Percentiles rank a stretch among this genome's conserved stretches.
Evolutionary conservation across 2,113 vertebrate genomes (phyloP).

Genomic region (Nibea albiflora): DNA sequence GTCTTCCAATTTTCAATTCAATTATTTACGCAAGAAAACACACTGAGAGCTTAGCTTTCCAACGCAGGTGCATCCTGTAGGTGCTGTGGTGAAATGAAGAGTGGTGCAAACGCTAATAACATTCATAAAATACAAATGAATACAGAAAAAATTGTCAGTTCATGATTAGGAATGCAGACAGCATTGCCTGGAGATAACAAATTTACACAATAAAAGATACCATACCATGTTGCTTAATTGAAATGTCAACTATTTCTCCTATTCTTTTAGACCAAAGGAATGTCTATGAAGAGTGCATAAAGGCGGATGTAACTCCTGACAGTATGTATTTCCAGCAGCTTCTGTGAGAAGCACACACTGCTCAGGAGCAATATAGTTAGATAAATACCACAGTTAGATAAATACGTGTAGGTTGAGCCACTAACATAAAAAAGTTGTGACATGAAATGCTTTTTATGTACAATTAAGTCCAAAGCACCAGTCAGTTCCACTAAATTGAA

Average conservation of each 20-base stretch:
- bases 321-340: slow-evolving; percentile 28
- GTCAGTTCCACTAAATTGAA: slow-evolving; percentile 45
- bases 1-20: slow-evolving; percentile 58
- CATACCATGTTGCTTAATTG: neutral
- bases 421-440: slow-evolving; percentile 25
- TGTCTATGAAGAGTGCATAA: slow-evolving; percentile 16
- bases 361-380: slow-evolving; percentile 5
- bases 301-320: slow-evolving; percentile 16
- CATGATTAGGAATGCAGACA: neutral
- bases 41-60: slow-evolving; percentile 10
- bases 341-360: neutral
- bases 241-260: slow-evolving; percentile 23
- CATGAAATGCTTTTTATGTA: slow-evolving; percentile 26
- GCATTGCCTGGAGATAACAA: slow-evolving; percentile 1
- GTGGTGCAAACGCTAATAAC: slow-evolving; percentile 33
- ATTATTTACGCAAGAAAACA: slow-evolving; percentile 56
- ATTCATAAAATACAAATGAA: slow-evolving; percentile 37
- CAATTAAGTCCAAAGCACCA: slow-evolving; percentile 39
- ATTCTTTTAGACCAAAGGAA: slow-evolving; percentile 24
- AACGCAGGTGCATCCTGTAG: slow-evolving; percentile 38
- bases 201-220: neutral
- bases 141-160: slow-evolving; percentile 7
- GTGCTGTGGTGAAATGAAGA: slow-evolving; percentile 8
- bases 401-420: slow-evolving; percentile 21
- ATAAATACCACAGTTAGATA: slow-evolving; percentile 33